phyloP scores from a whole-genome alignment of 2,888 invertebrate species.

The Mycalesis mineus region DNA sequence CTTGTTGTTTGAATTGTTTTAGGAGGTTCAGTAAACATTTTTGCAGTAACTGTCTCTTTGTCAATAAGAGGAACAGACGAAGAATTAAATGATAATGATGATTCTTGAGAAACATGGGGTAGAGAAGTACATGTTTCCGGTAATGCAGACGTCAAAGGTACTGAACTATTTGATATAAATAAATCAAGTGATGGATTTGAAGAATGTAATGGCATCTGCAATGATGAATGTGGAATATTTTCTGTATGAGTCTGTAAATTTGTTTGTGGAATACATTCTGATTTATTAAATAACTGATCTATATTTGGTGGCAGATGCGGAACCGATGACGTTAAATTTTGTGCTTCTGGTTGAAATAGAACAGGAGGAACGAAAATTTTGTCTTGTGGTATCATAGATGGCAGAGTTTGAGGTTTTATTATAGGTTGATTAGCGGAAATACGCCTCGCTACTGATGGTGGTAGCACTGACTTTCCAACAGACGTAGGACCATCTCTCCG shows the following conservation, averaged over 20 bases:
- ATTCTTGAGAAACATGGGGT: neutral
- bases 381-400: slow-evolving; percentile 32
- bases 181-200: neutral
- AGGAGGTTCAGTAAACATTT: neutral
- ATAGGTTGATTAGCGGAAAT: slow-evolving; percentile 56
- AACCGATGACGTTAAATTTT: neutral
- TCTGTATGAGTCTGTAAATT: neutral
- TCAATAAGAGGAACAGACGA: neutral
- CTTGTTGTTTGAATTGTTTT: neutral
- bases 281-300: neutral
- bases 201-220: neutral
- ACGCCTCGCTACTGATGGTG: slow-evolving; percentile 66
- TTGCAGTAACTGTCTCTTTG: neutral
- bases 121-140: neutral
- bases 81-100: neutral
- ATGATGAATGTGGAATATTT: neutral
- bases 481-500: slow-evolving; percentile 39
- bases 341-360: slow-evolving; percentile 5
- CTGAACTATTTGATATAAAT: neutral
- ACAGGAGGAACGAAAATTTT: slow-evolving; percentile 55
- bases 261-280: neutral
- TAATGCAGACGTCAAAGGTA: neutral
- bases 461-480: slow-evolving; percentile 53
- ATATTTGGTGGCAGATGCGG: neutral
- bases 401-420: slow-evolving; percentile 44